Conservation (phyloP, 2,888 invertebrate species). For the Campoplex nolae region DNA sequence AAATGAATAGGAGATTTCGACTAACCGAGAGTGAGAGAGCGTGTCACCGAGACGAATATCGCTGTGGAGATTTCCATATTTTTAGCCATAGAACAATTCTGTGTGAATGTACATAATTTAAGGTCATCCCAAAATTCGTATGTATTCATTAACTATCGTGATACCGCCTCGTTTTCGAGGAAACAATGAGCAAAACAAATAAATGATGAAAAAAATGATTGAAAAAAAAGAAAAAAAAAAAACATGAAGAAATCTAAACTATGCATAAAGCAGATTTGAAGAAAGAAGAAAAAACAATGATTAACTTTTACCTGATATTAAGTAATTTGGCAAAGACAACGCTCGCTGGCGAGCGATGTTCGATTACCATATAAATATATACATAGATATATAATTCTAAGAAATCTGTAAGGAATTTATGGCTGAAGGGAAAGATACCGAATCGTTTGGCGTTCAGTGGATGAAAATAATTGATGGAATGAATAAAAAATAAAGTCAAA, state of each 20-base stretch:
- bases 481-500: not conserved
- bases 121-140: conserved; percentile 49
- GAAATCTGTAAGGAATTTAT: conserved; percentile 57
- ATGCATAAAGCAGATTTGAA: not conserved
- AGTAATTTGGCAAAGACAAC: conserved; percentile 74
- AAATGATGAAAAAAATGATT: conserved; percentile 45
- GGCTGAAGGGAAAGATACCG: conserved; percentile 56
- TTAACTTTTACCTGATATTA: conserved; percentile 76
- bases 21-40: not conserved
- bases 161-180: conserved; percentile 31
- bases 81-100: conserved; percentile 60
- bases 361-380: conserved; percentile 68
- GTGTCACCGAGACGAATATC: conserved; percentile 35
- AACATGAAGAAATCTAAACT: too few species aligned
- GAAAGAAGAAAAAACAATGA: conserved; percentile 22
- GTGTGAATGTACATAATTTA: conserved; percentile 67
- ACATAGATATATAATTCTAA: conserved; percentile 47
- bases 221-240: conserved; percentile 58
- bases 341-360: conserved; percentile 83
- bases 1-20: not conserved
- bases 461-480: conserved; percentile 3
- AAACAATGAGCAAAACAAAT: conserved; percentile 35
- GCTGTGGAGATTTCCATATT: conserved; percentile 61
- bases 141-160: conserved; percentile 37
- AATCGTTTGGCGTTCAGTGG: conserved; percentile 62